Evolutionary conservation across 2,888 invertebrate genomes (phyloP).

Genomic region (Saturnia pavonia): DNA sequence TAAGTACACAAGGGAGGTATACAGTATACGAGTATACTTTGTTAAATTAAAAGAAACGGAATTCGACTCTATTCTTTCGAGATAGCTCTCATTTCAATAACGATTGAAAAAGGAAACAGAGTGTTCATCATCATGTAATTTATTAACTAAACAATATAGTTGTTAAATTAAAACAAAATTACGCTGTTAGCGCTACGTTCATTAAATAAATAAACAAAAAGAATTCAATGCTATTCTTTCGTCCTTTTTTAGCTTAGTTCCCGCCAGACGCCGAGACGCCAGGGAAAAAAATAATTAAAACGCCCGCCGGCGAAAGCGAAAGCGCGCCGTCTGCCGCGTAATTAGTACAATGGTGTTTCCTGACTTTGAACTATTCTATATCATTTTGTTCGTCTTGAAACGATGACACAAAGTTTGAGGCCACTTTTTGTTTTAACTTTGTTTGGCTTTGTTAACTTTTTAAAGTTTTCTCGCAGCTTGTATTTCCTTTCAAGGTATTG

Average conservation of each 20-base stretch:
- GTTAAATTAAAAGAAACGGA: too few species aligned
- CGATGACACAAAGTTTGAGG: conserved; percentile 17
- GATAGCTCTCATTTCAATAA: not conserved
- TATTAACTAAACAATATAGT: not conserved
- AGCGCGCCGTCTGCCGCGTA: conserved; percentile 81
- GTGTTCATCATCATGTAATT: not conserved
- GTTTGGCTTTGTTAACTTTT: conserved; percentile 8
- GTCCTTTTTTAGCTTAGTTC: conserved; percentile 71
- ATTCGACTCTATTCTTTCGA: too few species aligned
- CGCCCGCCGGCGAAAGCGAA: conserved; percentile 77
- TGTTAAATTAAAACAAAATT: not conserved
- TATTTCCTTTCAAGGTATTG: not conserved
- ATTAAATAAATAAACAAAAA: conserved; percentile 16
- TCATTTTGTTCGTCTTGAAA: conserved; percentile 64
- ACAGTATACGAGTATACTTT: too few species aligned
- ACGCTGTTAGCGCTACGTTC: too few species aligned
- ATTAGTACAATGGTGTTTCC: conserved; percentile 82
- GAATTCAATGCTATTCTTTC: conserved; percentile 40
- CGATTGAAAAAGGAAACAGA: not conserved
- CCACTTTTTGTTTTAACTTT: conserved; percentile 15
- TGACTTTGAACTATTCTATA: conserved; percentile 79
- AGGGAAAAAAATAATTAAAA: conserved; percentile 80
- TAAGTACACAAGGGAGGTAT: not conserved
- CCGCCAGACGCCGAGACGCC: conserved; percentile 81
- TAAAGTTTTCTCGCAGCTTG: not conserved